Conservation (phyloP, 2,113 vertebrate species). For the Megalops atlanticus region DNA sequence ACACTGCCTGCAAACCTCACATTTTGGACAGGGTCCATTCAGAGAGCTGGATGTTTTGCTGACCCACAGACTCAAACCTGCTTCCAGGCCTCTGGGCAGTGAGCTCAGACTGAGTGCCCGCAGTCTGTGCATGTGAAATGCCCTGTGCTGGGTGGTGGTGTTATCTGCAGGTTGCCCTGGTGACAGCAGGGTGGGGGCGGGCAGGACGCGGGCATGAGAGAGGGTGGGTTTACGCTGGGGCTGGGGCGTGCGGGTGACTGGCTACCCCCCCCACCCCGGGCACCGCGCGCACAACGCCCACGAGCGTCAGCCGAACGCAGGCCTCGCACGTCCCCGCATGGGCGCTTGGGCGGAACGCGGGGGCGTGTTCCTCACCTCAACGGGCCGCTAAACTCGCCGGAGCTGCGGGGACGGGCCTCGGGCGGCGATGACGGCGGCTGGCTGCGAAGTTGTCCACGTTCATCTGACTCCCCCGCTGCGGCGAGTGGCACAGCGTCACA, state of each 20-base stretch:
- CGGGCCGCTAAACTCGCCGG: slow-evolving; percentile 25
- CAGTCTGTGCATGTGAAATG: not conserved
- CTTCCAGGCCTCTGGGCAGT: no score
- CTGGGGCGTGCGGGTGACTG: not conserved
- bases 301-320: no score
- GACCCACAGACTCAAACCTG: not conserved
- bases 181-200: not conserved
- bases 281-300: no score
- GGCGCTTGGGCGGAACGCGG: slow-evolving; percentile 27
- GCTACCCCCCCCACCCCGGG: no score
- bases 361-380: slow-evolving; percentile 8
- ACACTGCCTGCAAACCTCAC: no score
- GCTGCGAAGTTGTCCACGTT: slow-evolving; percentile 24
- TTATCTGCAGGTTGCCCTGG: not conserved
- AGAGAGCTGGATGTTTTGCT: not conserved
- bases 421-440: no score
- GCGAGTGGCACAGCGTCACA: slow-evolving; percentile 25
- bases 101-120: no score
- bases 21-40: no score
- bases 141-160: no score
- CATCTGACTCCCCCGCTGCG: slow-evolving; percentile 26
- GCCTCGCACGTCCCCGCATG: no score
- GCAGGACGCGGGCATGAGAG: no score
- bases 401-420: slow-evolving; percentile 6
- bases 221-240: no score